Evolutionary conservation across 1,140 invertebrate species (phyloP), one percentile per base, ranked within the genome.

Genomic region (Pararge aegeria): DNA sequence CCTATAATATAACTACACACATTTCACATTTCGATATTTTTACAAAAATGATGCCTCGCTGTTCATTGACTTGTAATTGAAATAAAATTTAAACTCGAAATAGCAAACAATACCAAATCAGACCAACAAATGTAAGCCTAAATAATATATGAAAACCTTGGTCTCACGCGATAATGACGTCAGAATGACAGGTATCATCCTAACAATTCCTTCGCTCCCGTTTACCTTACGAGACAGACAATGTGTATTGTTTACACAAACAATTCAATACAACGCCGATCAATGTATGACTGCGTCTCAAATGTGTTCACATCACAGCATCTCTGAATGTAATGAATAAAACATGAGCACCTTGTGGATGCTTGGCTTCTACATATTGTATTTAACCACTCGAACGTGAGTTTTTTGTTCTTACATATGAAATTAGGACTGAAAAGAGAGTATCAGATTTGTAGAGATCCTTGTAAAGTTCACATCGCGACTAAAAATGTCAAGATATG

Each of bases 271-370:
- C 66, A 75, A 71, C 66, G 65, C 64, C 75, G 78, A 74, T 81
- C 77, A 77, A 82, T 75, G 75, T 67, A 77, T 75, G 71, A 76
- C 71, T 69, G 57, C 62, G 58, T 66, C 61, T 70, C 55, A 44
- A 38, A 62, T 55, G 44, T 73, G 68, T 70, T 73, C 71, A 59
- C 66, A 66, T 78, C 64, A 63, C 64, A 69, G 53, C 70, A 75
- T 79, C 78, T 76, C 76, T 80, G 80, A 81, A 68, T 85, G 59
- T 49, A 30, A 73, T 85, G 80, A 85, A 85, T 85, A 80, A 83
- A 78, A 81, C 82, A 85, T 84, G 40, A 55, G 60, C 69, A 73
- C 81, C 71, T 70, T 77, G 55, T 72, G 70, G 72, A 75, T 72
- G 59, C 67, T 69, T 64, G 55, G 55, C 68, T 72, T 75, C 73